Evolutionary conservation across 2,797 vertebrate genomes (phyloP).

Genomic region (Gymnodraco acuticeps): DNA sequence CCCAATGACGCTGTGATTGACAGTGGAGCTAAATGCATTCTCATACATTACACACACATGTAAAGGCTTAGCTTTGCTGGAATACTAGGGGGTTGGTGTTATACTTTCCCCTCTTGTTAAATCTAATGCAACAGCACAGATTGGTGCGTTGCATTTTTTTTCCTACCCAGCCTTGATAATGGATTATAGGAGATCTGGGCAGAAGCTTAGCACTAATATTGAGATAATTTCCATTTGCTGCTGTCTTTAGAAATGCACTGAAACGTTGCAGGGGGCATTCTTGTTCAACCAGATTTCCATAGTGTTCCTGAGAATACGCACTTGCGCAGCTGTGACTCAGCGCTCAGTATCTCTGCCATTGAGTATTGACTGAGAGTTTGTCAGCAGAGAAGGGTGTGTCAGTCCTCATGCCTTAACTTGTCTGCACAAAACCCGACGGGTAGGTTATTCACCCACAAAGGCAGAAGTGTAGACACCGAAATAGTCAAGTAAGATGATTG

Average conservation of each 20-base stretch:
- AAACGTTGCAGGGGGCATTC: conserved; percentile 15
- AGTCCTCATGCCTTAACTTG: conserved; percentile 62
- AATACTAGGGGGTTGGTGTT: not conserved
- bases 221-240: conserved; percentile 41
- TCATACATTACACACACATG: conserved; percentile 17
- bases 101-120: conserved; percentile 43
- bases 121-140: conserved; percentile 42
- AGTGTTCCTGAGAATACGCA: conserved; percentile 25
- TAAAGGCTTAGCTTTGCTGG: conserved; percentile 20
- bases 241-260: conserved; percentile 40
- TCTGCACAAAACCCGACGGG: conserved; percentile 34
- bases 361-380: conserved; percentile 58
- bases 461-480: conserved; percentile 12
- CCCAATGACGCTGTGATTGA: not conserved
- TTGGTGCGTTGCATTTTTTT: conserved; percentile 49
- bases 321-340: conserved; percentile 57
- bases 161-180: conserved; percentile 46
- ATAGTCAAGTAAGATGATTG: conserved; percentile 16
- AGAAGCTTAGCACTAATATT: conserved; percentile 40
- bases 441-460: conserved; percentile 32
- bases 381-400: conserved; percentile 62
- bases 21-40: conserved; percentile 15
- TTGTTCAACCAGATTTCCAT: conserved; percentile 32
- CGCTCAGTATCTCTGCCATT: conserved; percentile 26
- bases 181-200: conserved; percentile 54